These are phyloP conservation scores for Bombyx mandarina DNA, from an alignment of 1,140 invertebrate genomes.

Conservation along the genomic window DNA sequence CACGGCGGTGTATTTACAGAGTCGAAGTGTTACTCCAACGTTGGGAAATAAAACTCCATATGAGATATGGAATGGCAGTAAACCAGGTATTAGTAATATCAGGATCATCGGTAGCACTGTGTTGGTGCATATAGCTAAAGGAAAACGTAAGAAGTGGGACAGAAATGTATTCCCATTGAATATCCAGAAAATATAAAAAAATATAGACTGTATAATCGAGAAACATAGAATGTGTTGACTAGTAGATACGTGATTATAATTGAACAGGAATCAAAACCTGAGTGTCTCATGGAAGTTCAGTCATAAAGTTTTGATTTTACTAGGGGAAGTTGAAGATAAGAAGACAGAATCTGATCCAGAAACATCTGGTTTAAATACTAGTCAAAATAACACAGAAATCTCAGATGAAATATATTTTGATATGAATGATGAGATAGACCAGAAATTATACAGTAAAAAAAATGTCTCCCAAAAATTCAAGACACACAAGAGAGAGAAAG, in stretches of 20 bases:
- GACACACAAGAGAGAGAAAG: neutral
- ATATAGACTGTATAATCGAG: constrained; percentile 32
- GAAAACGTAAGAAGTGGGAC: constrained; percentile 7
- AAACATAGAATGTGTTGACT: constrained; percentile 26
- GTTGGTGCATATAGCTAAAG: constrained; percentile 16
- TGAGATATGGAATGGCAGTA: constrained; percentile 20
- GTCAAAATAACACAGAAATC: neutral
- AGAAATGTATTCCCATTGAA: constrained; percentile 34
- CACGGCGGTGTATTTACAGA: constrained; percentile 44
- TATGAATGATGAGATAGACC: too few relatives aligned
- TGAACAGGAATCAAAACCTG: too few relatives aligned
- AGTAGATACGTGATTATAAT: constrained; percentile 20
- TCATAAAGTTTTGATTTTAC: too few relatives aligned
- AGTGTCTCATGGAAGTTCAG: too few relatives aligned
- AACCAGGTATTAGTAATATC: constrained; percentile 34
- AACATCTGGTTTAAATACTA: too few relatives aligned
- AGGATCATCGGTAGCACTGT: constrained; percentile 30
- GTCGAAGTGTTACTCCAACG: constrained; percentile 20
- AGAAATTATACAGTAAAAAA: neutral
- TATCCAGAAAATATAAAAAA: constrained; percentile 31
- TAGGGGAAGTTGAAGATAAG: too few relatives aligned
- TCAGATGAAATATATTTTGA: neutral
- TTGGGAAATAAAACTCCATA: constrained; percentile 9
- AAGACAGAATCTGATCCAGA: too few relatives aligned
- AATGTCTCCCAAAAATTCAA: neutral